These are phyloP conservation scores for Nothocercus nigrocapillus DNA, from an alignment of 2,113 vertebrate genomes.

Conservation along the genomic window DNA sequence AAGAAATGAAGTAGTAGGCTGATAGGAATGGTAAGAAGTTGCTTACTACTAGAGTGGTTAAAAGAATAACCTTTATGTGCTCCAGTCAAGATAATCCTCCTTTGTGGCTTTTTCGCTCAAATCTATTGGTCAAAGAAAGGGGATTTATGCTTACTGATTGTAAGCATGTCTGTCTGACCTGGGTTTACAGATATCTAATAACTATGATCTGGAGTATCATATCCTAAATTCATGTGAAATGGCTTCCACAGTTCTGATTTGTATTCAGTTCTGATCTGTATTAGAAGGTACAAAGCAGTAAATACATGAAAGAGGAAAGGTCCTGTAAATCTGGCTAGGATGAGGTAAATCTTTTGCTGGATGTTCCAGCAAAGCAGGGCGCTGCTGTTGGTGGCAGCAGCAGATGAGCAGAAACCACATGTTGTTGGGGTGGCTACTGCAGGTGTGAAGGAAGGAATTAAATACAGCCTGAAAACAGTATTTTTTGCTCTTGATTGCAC, in stretches of 20 bases:
- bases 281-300: background rate
- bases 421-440: background rate
- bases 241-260: background rate
- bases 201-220: background rate
- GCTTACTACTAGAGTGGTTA: background rate
- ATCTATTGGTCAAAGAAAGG: background rate
- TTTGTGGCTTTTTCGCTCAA: background rate
- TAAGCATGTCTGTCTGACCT: background rate
- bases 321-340: background rate
- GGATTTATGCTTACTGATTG: background rate
- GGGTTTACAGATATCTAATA: background rate
- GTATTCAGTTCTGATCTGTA: background rate
- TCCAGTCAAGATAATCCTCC: background rate
- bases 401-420: background rate
- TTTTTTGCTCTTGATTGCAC: background rate
- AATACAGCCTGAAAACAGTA: background rate
- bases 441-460: background rate
- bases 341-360: background rate
- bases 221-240: background rate
- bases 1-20: background rate
- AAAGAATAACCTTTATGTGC: background rate
- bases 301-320: background rate
- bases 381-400: background rate
- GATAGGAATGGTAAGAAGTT: background rate
- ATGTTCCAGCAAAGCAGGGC: background rate